These are phyloP conservation scores for Pipistrellus pipistrellus DNA, from an alignment of 2,797 vertebrate genomes.

Conservation along the genomic window DNA sequence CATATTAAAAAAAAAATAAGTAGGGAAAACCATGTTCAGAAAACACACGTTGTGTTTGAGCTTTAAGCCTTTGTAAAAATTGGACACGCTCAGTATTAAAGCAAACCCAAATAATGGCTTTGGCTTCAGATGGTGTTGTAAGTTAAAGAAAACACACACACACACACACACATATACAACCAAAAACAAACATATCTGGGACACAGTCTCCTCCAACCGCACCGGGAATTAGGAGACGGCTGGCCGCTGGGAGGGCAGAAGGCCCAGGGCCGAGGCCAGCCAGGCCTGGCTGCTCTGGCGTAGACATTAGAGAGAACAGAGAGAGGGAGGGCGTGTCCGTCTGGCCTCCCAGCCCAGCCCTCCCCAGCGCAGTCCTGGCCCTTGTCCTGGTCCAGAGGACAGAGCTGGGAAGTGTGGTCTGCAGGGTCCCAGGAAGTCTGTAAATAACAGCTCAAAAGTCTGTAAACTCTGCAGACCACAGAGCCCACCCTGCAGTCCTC, in stretches of 20 bases:
- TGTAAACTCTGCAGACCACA: background rate
- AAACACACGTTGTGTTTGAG: background rate
- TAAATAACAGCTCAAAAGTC: background rate
- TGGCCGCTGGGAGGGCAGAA: rapidly evolving
- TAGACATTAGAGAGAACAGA: background rate
- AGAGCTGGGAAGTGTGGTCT: background rate
- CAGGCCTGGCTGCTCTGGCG: background rate
- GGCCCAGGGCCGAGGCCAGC: background rate
- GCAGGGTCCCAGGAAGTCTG: background rate
- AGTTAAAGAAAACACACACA: background rate
- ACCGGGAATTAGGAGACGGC: background rate
- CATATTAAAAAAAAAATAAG: no score
- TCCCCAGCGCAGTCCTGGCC: background rate
- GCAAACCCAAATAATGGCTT: background rate
- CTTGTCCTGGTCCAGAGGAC: background rate
- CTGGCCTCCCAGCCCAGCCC: background rate
- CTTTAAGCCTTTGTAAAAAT: background rate
- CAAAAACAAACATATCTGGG: background rate
- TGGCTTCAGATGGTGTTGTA: background rate
- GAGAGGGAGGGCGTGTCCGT: background rate
- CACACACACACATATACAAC: no score
- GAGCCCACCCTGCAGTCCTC: background rate
- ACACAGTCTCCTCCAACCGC: background rate
- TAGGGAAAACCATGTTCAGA: background rate
- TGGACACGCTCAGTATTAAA: background rate